Evolutionary conservation across 1,140 invertebrate genomes (phyloP).

Genomic region (Rhizoglyphus robini): DNA sequence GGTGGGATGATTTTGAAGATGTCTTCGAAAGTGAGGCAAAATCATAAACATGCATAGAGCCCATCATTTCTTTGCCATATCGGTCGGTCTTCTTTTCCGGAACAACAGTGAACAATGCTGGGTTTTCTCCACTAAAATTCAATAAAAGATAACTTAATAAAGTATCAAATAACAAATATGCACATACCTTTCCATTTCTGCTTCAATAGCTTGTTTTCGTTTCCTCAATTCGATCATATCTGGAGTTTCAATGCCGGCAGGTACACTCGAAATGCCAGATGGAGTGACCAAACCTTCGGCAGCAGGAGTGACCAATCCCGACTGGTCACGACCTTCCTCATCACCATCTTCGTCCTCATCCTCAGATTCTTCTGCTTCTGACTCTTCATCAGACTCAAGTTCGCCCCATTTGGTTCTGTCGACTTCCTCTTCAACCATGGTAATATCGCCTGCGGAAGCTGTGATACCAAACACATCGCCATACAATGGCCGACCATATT

Average conservation of each 20-base stretch:
- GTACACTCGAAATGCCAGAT: conserved; percentile 83
- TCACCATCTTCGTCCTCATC: conserved; percentile 42
- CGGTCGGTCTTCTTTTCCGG: conserved; percentile 83
- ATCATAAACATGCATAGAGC: conserved; percentile 92
- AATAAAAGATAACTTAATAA: conserved; percentile 22
- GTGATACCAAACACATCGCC: conserved; percentile 86
- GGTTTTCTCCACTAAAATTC: conserved; percentile 59
- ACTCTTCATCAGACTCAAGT: conserved; percentile 81
- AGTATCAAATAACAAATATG: too few relatives aligned
- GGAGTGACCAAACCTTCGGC: conserved; percentile 64
- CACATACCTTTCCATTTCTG: conserved; percentile 79
- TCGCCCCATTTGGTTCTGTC: conserved; percentile 93
- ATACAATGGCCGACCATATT: conserved; percentile 90
- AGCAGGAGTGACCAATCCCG: conserved; percentile 70
- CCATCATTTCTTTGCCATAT: conserved; percentile 82
- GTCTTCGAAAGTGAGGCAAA: conserved; percentile 33
- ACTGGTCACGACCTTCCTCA: conserved; percentile 50
- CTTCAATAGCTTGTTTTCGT: conserved; percentile 71
- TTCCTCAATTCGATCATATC: conserved; percentile 96
- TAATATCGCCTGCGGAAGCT: conserved; percentile 20
- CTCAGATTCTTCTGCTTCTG: conserved; percentile 58
- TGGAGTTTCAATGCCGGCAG: conserved; percentile 89
- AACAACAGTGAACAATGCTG: conserved; percentile 77
- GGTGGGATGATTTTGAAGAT: conserved; percentile 30
- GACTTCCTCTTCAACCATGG: conserved; percentile 61